A percentile compares a stretch with the other conserved stretches of the same genome.
These are phyloP conservation scores for Pseudococcus jackbeardsleyi DNA, from an alignment of 2,888 invertebrate genomes.

Conservation along the genomic window DNA sequence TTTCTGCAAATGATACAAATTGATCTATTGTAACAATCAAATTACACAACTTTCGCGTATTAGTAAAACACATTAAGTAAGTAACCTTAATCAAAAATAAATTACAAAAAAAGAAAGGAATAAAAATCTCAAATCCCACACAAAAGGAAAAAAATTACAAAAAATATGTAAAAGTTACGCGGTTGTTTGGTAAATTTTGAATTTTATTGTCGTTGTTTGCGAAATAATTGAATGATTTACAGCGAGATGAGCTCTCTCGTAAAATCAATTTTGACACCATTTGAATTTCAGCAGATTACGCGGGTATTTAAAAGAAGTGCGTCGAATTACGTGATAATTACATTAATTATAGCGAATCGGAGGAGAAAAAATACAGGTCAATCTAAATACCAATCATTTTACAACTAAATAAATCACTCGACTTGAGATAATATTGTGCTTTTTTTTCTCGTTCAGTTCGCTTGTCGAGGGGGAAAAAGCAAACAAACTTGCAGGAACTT, in stretches of 20 bases:
- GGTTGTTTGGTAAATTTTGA: constrained; percentile 36
- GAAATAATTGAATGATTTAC: background rate
- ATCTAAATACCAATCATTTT: background rate
- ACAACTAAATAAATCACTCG: background rate
- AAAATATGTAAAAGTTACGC: background rate
- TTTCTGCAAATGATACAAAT: background rate
- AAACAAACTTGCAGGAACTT: background rate
- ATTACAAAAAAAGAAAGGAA: background rate
- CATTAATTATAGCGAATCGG: too few species aligned
- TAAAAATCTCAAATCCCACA: background rate
- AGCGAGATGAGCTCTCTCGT: background rate
- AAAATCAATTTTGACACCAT: background rate
- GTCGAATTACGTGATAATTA: background rate
- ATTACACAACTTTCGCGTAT: background rate
- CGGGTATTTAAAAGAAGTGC: background rate
- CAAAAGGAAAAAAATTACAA: constrained; percentile 10
- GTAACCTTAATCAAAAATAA: background rate
- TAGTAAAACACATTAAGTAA: background rate
- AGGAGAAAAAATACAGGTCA: background rate
- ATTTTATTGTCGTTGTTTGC: constrained; percentile 56
- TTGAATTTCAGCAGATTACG: background rate
- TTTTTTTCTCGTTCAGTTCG: background rate
- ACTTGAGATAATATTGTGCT: background rate
- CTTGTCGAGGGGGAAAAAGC: background rate
- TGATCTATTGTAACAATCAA: background rate